Percentiles rank a stretch among this genome's conserved stretches.
Conservation (phyloP, 2,797 vertebrate genomes). For the Nothura maculosa region DNA sequence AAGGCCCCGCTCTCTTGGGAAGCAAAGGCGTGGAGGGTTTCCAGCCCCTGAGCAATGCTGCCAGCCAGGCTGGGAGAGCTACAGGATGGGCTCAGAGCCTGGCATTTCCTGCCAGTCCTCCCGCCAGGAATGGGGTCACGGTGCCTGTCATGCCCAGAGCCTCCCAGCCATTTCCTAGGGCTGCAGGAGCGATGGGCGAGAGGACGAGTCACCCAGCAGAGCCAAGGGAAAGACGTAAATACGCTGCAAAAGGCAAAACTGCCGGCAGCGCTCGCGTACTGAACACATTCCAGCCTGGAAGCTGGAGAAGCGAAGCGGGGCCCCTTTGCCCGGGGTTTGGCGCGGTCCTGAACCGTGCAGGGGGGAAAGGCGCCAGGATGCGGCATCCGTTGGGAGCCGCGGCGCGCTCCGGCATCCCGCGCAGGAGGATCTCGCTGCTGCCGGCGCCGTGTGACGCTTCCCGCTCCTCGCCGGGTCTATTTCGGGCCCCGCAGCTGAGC, state of each 20-base stretch:
- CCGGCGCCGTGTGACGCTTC: neutral
- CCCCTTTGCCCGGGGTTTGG: neutral
- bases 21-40: neutral
- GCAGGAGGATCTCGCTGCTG: neutral
- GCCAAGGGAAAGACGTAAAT: rapidly evolving
- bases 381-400: neutral
- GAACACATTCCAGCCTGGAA: neutral
- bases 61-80: neutral
- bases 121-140: neutral
- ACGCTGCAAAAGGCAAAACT: neutral
- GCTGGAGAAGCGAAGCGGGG: neutral
- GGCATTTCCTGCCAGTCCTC: neutral
- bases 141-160: neutral
- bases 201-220: rapidly evolving
- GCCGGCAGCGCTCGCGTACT: neutral
- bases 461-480: neutral
- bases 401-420: neutral
- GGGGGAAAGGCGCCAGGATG: neutral
- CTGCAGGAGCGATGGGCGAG: neutral
- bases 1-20: neutral
- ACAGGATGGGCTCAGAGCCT: neutral
- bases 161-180: neutral
- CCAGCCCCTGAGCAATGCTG: neutral
- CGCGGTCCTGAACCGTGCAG: rapidly evolving
- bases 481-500: conserved; percentile 49